Evolutionary conservation across 2,888 invertebrate species (phyloP).

Genomic region (Drosophila infuscata): DNA sequence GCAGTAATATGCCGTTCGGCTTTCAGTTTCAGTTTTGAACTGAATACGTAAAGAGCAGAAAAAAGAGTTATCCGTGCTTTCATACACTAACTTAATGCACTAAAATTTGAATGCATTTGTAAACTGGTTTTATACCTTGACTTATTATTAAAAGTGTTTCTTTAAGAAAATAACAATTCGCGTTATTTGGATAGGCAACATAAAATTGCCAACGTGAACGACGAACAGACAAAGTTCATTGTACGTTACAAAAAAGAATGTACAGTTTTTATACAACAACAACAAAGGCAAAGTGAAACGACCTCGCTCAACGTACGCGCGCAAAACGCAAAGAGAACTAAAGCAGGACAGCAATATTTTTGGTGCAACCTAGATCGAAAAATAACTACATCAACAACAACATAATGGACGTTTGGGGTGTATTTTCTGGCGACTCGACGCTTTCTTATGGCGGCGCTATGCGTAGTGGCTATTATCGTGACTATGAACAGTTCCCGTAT

Average conservation of each 20-base stretch:
- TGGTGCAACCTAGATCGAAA: constrained; percentile 40
- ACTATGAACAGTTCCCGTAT: constrained; percentile 86
- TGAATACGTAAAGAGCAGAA: constrained; percentile 52
- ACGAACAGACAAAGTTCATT: constrained; percentile 63
- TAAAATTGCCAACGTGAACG: constrained; percentile 44
- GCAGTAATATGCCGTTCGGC: constrained; percentile 63
- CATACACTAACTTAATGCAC: constrained; percentile 38
- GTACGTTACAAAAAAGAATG: constrained; percentile 57
- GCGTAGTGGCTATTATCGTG: constrained; percentile 85
- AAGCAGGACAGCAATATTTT: constrained; percentile 13
- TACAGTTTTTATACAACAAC: constrained; percentile 12
- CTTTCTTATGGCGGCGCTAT: constrained; percentile 86
- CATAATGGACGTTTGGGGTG: constrained; percentile 86
- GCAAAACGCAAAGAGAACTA: constrained; percentile 38
- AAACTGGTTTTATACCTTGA: constrained; percentile 62
- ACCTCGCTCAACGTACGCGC: constrained; percentile 73
- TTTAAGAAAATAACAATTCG: constrained; percentile 25
- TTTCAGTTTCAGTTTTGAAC: constrained; percentile 71
- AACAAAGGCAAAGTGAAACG: constrained; percentile 71
- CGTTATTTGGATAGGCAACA: constrained; percentile 40
- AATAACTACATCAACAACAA: constrained; percentile 19
- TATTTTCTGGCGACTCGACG: constrained; percentile 86
- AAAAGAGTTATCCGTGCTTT: constrained; percentile 27
- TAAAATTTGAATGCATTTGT: constrained; percentile 50
- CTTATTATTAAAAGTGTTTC: constrained; percentile 47